Percentiles rank a stretch among this genome's conserved stretches.
These are phyloP conservation scores for Listronotus bonariensis DNA, from an alignment of 1,140 invertebrate genomes.

Conservation along the genomic window DNA sequence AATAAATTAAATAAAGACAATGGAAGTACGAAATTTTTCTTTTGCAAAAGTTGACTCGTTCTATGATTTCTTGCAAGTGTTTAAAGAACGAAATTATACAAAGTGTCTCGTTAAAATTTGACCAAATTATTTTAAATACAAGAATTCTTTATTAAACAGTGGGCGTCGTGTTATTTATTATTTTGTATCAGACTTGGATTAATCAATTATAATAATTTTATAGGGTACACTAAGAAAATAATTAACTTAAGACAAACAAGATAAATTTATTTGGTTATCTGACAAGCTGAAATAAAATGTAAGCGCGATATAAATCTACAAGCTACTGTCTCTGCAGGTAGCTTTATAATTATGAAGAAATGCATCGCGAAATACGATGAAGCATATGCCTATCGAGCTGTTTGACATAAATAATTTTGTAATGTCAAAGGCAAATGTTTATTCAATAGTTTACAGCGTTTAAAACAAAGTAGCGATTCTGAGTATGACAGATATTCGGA, in stretches of 20 bases:
- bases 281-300: conserved; percentile 20
- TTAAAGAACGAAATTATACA: too few species aligned
- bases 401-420: conserved; percentile 34
- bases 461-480: conserved; percentile 17
- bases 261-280: conserved; percentile 24
- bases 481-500: conserved; percentile 25
- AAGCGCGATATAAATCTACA: conserved; percentile 26
- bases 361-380: conserved; percentile 18
- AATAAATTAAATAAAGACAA: too few species aligned
- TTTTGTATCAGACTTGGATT: too few species aligned
- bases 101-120: too few species aligned
- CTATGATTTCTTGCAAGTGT: too few species aligned
- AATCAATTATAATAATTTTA: too few species aligned
- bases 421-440: conserved; percentile 19
- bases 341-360: conserved; percentile 28
- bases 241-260: conserved; percentile 4
- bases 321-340: conserved; percentile 33
- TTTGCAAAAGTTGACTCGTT: too few species aligned
- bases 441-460: conserved; percentile 17
- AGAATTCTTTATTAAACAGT: too few species aligned
- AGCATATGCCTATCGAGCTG: conserved; percentile 23
- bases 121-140: too few species aligned
- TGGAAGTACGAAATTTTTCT: too few species aligned
- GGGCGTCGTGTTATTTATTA: too few species aligned
- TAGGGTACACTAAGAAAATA: too few species aligned